Evolutionary conservation across 2,888 invertebrate genomes (phyloP).

Genomic region (Ornithoptera priamus): DNA sequence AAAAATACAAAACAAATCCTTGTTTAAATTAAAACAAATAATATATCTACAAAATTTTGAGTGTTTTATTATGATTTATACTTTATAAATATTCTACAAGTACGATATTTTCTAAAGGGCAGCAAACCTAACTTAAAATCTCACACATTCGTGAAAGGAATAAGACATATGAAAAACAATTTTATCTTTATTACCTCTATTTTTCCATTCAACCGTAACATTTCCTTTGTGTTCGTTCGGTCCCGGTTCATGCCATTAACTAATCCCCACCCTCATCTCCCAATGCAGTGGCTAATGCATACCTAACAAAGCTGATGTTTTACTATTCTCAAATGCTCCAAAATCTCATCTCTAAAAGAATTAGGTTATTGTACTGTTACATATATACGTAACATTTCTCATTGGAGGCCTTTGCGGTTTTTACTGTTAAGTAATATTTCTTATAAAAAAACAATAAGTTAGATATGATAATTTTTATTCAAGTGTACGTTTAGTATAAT

Average conservation of each 20-base stretch:
- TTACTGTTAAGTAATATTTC: neutral
- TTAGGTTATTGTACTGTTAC: constrained; percentile 12
- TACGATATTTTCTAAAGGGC: neutral
- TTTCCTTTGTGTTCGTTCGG: constrained; percentile 47
- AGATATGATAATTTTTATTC: too few species aligned
- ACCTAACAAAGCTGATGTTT: constrained; percentile 44
- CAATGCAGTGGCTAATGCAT: constrained; percentile 55
- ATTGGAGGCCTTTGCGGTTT: neutral
- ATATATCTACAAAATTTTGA: too few species aligned
- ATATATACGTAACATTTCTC: constrained; percentile 5
- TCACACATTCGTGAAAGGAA: neutral
- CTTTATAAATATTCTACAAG: neutral
- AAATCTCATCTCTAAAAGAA: constrained; percentile 27
- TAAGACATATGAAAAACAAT: constrained; percentile 34
- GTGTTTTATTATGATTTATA: too few species aligned
- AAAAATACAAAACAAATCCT: too few species aligned
- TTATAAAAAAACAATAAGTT: neutral
- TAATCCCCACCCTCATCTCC: constrained; percentile 48
- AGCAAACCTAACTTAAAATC: neutral
- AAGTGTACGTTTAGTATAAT: too few species aligned
- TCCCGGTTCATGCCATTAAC: constrained; percentile 43
- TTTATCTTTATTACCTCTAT: constrained; percentile 40
- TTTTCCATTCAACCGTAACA: constrained; percentile 41
- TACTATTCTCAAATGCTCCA: constrained; percentile 38
- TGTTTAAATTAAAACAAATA: too few species aligned